These are phyloP conservation scores for Erebia epiphron DNA, from an alignment of 2,888 invertebrate genomes.

Conservation along the genomic window DNA sequence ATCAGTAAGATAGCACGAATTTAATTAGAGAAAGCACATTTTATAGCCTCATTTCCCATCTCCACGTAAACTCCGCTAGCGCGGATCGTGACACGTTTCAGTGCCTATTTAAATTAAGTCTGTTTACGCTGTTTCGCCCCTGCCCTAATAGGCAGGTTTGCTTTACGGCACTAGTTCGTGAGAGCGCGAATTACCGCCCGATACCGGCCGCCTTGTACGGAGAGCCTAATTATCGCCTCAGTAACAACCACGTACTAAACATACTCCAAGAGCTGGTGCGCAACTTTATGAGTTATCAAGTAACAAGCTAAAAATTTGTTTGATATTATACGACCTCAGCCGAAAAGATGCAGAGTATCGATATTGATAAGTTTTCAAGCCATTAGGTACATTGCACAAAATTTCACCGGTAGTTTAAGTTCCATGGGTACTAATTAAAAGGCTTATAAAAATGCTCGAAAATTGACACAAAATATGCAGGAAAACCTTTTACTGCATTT, in stretches of 20 bases:
- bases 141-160: slow-evolving; percentile 11
- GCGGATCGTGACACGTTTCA: slow-evolving; percentile 23
- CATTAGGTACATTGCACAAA: too few relatives aligned
- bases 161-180: slow-evolving; percentile 16
- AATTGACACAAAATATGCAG: too few relatives aligned
- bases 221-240: slow-evolving; percentile 28
- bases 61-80: neutral
- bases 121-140: slow-evolving; percentile 6
- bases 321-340: too few relatives aligned
- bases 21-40: slow-evolving; percentile 5
- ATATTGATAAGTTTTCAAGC: too few relatives aligned
- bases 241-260: neutral
- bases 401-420: too few relatives aligned
- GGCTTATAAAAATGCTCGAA: too few relatives aligned
- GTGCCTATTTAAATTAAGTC: slow-evolving; percentile 21
- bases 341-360: too few relatives aligned
- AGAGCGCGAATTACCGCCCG: slow-evolving; percentile 5
- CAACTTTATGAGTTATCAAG: neutral
- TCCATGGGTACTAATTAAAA: too few relatives aligned
- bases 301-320: too few relatives aligned
- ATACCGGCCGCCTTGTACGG: slow-evolving; percentile 32
- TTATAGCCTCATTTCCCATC: neutral
- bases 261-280: neutral
- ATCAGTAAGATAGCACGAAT: neutral
- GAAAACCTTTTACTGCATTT: too few relatives aligned